phyloP scores from a whole-genome alignment of 2,888 invertebrate species.

The Lithophane socia region DNA sequence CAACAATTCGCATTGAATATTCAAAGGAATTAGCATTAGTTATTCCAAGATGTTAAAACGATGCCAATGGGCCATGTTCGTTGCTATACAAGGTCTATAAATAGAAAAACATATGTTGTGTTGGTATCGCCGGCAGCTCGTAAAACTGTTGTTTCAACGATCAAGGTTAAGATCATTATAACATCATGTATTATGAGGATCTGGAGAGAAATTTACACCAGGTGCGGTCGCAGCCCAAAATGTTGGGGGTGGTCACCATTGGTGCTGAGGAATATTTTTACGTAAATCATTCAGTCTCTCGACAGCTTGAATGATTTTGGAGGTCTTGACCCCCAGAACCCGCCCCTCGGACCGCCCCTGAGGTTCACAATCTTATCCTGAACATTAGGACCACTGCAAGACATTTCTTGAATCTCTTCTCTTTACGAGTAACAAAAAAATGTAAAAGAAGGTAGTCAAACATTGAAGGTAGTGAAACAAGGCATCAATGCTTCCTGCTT shows the following conservation, averaged over 20 bases:
- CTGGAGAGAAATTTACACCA: not conserved
- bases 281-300: no score
- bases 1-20: conserved; percentile 40
- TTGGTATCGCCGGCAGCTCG: conserved; percentile 58
- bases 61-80: conserved; percentile 49
- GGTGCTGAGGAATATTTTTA: no score
- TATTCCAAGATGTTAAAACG: conserved; percentile 42
- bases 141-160: conserved; percentile 64
- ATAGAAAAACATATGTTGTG: conserved; percentile 61
- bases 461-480: not conserved
- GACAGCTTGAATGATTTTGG: no score
- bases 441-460: not conserved
- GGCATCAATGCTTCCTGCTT: not conserved
- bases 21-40: conserved; percentile 37
- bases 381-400: not conserved
- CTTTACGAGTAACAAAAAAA: not conserved
- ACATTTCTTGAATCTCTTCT: not conserved
- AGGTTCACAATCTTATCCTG: not conserved
- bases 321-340: no score
- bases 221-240: no score
- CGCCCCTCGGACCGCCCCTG: no score
- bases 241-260: no score
- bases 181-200: not conserved
- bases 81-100: conserved; percentile 43
- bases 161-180: conserved; percentile 66